A percentile compares a stretch with the other conserved stretches of the same genome.
Conservation (phyloP, 2,113 vertebrate genomes). For the Aythya baeri region DNA sequence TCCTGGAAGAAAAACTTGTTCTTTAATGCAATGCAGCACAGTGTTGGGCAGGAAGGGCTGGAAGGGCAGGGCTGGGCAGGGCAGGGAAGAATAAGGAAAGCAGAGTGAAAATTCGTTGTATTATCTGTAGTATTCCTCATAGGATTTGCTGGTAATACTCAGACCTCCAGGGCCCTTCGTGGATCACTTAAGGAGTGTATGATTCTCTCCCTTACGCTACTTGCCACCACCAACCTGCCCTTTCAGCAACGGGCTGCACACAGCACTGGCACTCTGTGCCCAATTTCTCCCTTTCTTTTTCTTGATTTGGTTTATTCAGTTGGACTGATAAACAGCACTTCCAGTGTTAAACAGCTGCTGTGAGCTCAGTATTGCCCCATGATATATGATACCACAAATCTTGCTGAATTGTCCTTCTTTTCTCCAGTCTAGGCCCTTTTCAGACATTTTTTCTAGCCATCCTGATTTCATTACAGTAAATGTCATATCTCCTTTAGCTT, state of each 20-base stretch:
- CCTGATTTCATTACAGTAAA: slow-evolving; percentile 58
- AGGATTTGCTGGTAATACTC: background rate
- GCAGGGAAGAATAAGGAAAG: background rate
- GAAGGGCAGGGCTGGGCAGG: background rate
- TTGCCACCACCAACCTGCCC: background rate
- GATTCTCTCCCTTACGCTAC: background rate
- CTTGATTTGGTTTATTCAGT: background rate
- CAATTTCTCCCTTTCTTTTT: background rate
- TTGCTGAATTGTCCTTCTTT: slow-evolving; percentile 29
- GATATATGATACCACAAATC: background rate
- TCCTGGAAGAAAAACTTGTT: background rate
- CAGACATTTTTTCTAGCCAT: background rate
- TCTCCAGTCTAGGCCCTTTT: background rate
- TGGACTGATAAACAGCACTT: background rate
- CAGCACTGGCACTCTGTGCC: background rate
- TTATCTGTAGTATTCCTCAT: too few relatives aligned
- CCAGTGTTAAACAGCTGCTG: background rate
- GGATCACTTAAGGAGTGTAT: background rate
- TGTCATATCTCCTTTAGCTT: slow-evolving; percentile 46
- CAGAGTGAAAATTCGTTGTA: background rate
- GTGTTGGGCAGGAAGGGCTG: background rate
- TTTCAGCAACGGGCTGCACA: background rate
- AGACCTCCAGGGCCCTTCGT: background rate
- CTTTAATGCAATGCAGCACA: background rate
- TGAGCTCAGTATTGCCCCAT: background rate